These are phyloP conservation scores for Nematostella vectensis DNA, from an alignment of 92 coral and sea anemone genomes.

Conservation along the genomic window DNA sequence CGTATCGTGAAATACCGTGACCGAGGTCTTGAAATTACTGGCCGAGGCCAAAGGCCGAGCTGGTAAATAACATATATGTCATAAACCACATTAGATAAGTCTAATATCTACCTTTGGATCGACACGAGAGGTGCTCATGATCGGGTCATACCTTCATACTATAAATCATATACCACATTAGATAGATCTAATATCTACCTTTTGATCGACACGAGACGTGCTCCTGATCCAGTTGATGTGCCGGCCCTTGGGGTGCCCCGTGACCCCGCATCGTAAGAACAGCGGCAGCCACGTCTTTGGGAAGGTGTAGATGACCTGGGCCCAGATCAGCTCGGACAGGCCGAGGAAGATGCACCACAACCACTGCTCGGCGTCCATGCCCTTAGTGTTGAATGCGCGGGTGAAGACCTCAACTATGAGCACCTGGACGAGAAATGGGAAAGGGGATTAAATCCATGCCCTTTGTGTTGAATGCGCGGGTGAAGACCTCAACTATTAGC, in stretches of 20 bases:
- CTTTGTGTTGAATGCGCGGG: conserved; percentile 64
- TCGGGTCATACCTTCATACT: too few relatives aligned
- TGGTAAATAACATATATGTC: too few relatives aligned
- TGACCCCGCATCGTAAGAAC: conserved; percentile 43
- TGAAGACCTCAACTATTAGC: conserved; percentile 55
- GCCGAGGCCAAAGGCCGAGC: too few relatives aligned
- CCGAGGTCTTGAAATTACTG: too few relatives aligned
- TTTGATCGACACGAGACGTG: conserved; percentile 59
- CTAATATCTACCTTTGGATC: conserved; percentile 84
- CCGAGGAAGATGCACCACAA: conserved; percentile 78
- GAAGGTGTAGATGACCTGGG: conserved; percentile 59
- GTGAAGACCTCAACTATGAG: conserved; percentile 59
- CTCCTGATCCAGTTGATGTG: conserved; percentile 47
- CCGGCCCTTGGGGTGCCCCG: conserved; percentile 42
- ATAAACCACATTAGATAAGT: too few relatives aligned
- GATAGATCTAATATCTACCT: too few relatives aligned
- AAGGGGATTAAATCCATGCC: too few relatives aligned
- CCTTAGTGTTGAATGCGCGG: conserved; percentile 62
- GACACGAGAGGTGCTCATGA: conserved; percentile 53
- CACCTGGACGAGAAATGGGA: conserved; percentile 25
- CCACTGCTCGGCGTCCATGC: conserved; percentile 74
- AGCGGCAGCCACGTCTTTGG: conserved; percentile 68
- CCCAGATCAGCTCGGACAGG: conserved; percentile 81
- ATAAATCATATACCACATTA: too few relatives aligned
- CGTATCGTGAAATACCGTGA: too few relatives aligned